These are phyloP conservation scores for Liolophura sinensis DNA, from an alignment of 1,140 invertebrate species.

Conservation along the genomic window DNA sequence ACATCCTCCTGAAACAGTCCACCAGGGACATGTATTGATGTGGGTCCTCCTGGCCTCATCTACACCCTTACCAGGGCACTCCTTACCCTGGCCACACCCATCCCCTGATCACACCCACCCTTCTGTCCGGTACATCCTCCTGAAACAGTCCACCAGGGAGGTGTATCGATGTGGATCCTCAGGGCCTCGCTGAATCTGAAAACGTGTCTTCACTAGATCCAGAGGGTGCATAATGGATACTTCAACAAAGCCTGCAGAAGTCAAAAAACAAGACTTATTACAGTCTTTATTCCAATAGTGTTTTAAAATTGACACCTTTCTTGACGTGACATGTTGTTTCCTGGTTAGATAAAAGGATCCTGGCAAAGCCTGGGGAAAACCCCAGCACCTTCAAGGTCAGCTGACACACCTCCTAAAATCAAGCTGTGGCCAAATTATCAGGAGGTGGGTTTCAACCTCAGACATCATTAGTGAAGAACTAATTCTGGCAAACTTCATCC, in stretches of 20 bases:
- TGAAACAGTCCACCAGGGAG: slow-evolving; percentile 84
- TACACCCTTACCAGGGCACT: slow-evolving; percentile 73
- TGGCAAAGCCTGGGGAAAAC: no score
- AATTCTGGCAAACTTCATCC: no score
- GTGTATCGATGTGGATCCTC: slow-evolving; percentile 71
- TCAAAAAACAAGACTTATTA: no score
- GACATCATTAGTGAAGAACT: no score
- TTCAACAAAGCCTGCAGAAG: slow-evolving; percentile 75
- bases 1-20: slow-evolving; percentile 89
- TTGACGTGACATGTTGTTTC: not conserved
- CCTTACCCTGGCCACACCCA: no score
- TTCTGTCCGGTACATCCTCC: slow-evolving; percentile 85
- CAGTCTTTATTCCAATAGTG: no score
- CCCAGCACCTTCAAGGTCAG: no score
- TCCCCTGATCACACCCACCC: slow-evolving; percentile 59
- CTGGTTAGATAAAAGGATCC: not conserved
- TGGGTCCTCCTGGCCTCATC: slow-evolving; percentile 67
- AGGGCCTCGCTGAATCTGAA: slow-evolving; percentile 75
- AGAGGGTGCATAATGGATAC: slow-evolving; percentile 95
- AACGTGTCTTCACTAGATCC: slow-evolving; percentile 87
- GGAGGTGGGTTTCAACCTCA: no score
- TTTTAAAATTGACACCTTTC: no score
- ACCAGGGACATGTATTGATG: slow-evolving; percentile 77
- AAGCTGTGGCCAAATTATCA: no score
- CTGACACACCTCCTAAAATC: no score